Evolutionary conservation across 2,888 invertebrate genomes (phyloP).

Genomic region (Seira musarum): DNA sequence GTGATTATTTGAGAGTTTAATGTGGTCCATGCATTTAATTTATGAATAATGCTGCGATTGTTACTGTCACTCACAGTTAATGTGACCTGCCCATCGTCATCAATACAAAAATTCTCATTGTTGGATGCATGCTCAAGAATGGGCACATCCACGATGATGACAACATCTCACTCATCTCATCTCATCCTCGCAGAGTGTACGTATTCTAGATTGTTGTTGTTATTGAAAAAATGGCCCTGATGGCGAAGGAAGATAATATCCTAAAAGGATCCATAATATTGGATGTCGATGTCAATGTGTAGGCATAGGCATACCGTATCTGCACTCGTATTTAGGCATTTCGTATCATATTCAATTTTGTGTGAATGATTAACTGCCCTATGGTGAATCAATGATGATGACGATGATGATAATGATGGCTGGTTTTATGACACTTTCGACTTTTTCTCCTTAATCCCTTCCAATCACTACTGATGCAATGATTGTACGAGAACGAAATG

Average conservation of each 20-base stretch:
- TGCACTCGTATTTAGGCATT: too few species aligned
- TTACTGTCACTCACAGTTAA: constrained; percentile 50
- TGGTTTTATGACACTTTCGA: constrained; percentile 53
- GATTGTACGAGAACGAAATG: too few species aligned
- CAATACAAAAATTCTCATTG: constrained; percentile 45
- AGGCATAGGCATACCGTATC: too few species aligned
- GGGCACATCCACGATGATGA: background rate
- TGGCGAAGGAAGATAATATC: constrained; percentile 34
- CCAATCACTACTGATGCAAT: too few species aligned
- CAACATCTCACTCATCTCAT: too few species aligned
- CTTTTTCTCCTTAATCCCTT: constrained; percentile 41
- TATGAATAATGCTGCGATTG: background rate
- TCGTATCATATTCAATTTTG: too few species aligned
- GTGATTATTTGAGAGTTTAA: too few species aligned
- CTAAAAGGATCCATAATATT: too few species aligned
- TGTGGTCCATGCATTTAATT: background rate
- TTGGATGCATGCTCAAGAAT: constrained; percentile 33
- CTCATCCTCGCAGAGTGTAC: too few species aligned
- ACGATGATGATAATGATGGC: constrained; percentile 28
- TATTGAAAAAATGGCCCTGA: constrained; percentile 28
- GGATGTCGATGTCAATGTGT: too few species aligned
- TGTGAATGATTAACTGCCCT: too few species aligned
- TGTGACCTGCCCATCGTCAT: constrained; percentile 42
- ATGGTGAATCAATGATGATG: too few species aligned
- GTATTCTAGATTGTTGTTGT: constrained; percentile 28